Base-by-base conservation (phyloP, 1,140 invertebrate species). In the Papilio xuthus region DNA sequence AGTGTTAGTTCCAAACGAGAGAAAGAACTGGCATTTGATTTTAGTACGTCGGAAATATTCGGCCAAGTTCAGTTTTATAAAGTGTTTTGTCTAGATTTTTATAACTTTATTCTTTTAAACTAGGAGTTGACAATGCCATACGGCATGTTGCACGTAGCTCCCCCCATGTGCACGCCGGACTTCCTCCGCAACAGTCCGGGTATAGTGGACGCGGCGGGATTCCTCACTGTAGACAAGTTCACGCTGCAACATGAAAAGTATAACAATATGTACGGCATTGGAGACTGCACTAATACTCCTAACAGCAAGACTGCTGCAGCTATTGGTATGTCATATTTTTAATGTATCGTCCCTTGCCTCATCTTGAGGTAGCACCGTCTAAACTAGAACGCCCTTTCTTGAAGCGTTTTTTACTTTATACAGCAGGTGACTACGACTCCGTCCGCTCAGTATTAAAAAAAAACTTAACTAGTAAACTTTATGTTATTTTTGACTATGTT, bases 291-390 rank as follows among this genome's bases (percentile, higher is more conserved):
- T 0, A 97, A 95, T 88, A 95, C 97, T 9, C 98, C 99, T 0
- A 99, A 99, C 83, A 98, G 98, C 6, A 99, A 99, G 94, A 99
- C 99, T 37, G 98, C 98, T 69, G 99, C 99, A 37, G 98, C 99
- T 77, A 96, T 98, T 81, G 98, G 98, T 98, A 95, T 91, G 85
- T 89, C 4, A n/a, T 63, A 96, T 98, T 0, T 99, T 96, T 89
- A 47, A 70, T 4, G 44, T 47, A 18, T 18, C 44, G 4, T 37
- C 32, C 7, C 32, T 37, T 37, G 1, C 7, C 7, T 7, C 32
- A 4, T 6, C 32, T 37, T 37, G 32, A 37, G 32, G 32, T 37
- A 7, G 7, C 32, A 6, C 2, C 7, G 42, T 0, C 10, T 44
- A 12, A 44, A 12, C 42, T 10, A 12, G 4, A 13, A 44, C 42